Evolutionary conservation across 1,140 invertebrate genomes (phyloP).

Genomic region (Eciton burchellii): DNA sequence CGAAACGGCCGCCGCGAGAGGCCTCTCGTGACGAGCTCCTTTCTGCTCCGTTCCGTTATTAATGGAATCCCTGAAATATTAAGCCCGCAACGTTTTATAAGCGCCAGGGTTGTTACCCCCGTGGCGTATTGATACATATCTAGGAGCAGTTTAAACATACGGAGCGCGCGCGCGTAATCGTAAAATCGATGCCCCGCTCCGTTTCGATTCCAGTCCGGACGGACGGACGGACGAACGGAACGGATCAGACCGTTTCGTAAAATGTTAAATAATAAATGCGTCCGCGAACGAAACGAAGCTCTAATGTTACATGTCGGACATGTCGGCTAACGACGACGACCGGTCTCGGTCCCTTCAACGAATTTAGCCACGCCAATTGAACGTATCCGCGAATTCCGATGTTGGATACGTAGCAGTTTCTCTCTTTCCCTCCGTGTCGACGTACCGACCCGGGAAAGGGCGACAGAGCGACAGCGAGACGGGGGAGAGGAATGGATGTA

Average conservation of each 20-base stretch:
- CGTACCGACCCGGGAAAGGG: background rate
- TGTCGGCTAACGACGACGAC: conserved; percentile 11
- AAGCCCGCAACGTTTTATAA: conserved; percentile 75
- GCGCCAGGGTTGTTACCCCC: conserved; percentile 76
- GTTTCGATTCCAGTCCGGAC: conserved; percentile 35
- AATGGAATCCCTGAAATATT: conserved; percentile 79
- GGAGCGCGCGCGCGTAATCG: conserved; percentile 62
- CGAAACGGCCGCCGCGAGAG: conserved; percentile 17
- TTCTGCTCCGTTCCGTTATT: conserved; percentile 75
- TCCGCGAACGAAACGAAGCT: conserved; percentile 47
- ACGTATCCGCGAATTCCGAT: conserved; percentile 20
- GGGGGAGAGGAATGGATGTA: too few species aligned
- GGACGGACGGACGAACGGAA: too few species aligned
- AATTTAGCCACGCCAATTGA: conserved; percentile 17
- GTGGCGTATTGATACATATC: conserved; percentile 77
- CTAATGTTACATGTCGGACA: conserved; percentile 55
- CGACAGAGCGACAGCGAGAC: too few species aligned
- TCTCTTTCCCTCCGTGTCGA: background rate
- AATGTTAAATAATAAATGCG: conserved; percentile 54
- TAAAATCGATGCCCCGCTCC: conserved; percentile 63
- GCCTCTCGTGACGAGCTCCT: conserved; percentile 29
- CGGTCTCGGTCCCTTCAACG: conserved; percentile 16
- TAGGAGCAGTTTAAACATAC: conserved; percentile 58
- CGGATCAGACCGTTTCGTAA: conserved; percentile 49
- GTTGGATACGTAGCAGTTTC: conserved; percentile 1